A percentile compares a stretch with the other conserved stretches of the same genome.
Conservation (phyloP, 92 coral and sea anemone genomes). For the Bergia puertoricense region DNA sequence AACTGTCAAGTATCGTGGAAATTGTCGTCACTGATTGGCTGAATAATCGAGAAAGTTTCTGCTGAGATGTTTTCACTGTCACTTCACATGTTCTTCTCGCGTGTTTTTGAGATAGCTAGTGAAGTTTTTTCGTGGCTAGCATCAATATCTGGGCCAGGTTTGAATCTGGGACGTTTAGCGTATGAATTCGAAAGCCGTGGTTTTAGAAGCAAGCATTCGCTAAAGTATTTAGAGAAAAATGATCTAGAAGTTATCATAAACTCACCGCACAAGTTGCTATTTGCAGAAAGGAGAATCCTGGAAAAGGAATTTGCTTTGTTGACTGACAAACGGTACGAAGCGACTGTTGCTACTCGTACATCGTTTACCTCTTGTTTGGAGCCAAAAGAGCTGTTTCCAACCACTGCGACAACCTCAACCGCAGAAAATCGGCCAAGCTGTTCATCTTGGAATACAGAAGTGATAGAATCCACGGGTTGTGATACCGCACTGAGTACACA, state of each 20-base stretch:
- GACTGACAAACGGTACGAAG: no score
- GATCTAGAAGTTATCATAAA: constrained; percentile 18
- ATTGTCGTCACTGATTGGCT: no score
- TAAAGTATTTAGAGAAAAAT: constrained; percentile 13
- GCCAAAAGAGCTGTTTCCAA: neutral
- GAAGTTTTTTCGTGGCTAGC: constrained; percentile 49
- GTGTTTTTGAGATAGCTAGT: no score
- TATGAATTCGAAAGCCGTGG: constrained; percentile 52
- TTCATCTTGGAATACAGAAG: neutral
- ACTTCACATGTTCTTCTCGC: no score
- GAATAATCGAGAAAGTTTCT: no score
- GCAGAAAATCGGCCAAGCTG: neutral
- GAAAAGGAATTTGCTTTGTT: neutral
- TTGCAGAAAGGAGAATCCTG: constrained; percentile 30
- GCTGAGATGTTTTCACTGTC: no score
- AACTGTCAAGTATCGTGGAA: no score
- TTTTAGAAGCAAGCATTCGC: constrained; percentile 45
- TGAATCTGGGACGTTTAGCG: constrained; percentile 52
- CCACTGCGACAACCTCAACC: neutral
- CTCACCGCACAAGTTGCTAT: constrained; percentile 23
- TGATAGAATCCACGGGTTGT: neutral
- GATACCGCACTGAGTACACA: neutral
- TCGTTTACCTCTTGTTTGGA: neutral
- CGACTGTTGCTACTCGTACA: neutral
- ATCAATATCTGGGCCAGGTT: constrained; percentile 44